Evolutionary conservation across 2,888 invertebrate genomes (phyloP).

Genomic region (Plebejus argus): DNA sequence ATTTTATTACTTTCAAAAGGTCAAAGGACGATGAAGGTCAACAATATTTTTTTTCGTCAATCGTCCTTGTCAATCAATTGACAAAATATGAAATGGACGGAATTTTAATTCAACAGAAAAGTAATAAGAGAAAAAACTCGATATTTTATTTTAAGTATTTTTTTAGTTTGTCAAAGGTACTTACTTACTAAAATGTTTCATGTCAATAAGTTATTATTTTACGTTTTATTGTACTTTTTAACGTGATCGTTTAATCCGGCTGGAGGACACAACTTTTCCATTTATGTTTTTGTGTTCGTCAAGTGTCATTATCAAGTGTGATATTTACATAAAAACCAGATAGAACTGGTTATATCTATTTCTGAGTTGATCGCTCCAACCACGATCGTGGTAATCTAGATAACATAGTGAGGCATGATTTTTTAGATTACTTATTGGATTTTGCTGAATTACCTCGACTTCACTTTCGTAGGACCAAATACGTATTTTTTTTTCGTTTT

Average conservation of each 20-base stretch:
- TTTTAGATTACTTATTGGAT: conserved; percentile 30
- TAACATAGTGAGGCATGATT: conserved; percentile 28
- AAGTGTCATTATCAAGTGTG: conserved; percentile 29
- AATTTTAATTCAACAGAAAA: not conserved
- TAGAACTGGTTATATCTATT: conserved; percentile 34
- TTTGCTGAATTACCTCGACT: not conserved
- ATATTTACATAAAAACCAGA: conserved; percentile 31
- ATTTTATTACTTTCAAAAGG: not conserved
- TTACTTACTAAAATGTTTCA: no score
- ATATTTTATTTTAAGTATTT: no score
- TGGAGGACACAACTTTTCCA: conserved; percentile 22
- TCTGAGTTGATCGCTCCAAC: conserved; percentile 29
- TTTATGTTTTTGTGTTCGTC: conserved; percentile 5
- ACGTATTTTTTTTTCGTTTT: not conserved
- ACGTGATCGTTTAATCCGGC: conserved; percentile 1
- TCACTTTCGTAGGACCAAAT: not conserved
- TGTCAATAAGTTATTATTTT: not conserved
- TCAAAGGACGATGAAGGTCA: conserved; percentile 30
- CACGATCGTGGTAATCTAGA: conserved; percentile 30
- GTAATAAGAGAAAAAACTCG: not conserved
- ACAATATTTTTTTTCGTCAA: not conserved
- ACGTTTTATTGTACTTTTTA: not conserved
- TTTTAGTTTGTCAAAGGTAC: no score
- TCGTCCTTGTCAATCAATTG: not conserved
- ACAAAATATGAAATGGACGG: not conserved